phyloP scores from a whole-genome alignment of 2,113 vertebrate genomes.

The Osmerus mordax region DNA sequence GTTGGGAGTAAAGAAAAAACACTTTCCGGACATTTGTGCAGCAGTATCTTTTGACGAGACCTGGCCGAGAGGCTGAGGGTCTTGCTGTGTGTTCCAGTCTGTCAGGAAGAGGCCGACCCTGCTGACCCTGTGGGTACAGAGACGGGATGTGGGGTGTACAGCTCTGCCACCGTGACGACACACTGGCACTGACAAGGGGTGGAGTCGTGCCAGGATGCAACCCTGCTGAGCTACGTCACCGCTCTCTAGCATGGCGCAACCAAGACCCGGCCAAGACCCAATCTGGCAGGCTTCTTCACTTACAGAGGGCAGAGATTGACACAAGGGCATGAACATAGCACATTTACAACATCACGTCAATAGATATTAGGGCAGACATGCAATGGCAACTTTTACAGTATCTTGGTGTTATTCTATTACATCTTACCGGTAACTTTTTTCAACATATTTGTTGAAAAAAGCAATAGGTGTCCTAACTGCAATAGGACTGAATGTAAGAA shows the following conservation, averaged over 20 bases:
- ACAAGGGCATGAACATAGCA: not conserved
- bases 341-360: not conserved
- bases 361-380: too few species aligned
- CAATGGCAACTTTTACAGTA: too few species aligned
- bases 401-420: too few species aligned
- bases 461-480: too few species aligned
- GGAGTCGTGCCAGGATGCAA: conserved; percentile 40
- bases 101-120: conserved; percentile 29
- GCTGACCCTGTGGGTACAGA: conserved; percentile 28
- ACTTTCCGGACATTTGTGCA: not conserved
- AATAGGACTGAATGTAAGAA: too few species aligned
- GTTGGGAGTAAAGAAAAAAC: too few species aligned
- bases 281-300: too few species aligned
- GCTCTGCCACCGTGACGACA: conserved; percentile 15
- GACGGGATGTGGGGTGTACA: conserved; percentile 30
- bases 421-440: too few species aligned
- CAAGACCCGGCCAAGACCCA: not conserved
- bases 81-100: conserved; percentile 32
- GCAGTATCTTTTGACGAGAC: not conserved
- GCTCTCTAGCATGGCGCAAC: conserved; percentile 17
- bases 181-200: conserved; percentile 39
- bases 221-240: conserved; percentile 34
- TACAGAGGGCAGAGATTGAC: not conserved
- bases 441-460: too few species aligned
- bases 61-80: not conserved